Base-by-base conservation (phyloP, 1,140 invertebrate species). In the Coptotermes formosanus region DNA sequence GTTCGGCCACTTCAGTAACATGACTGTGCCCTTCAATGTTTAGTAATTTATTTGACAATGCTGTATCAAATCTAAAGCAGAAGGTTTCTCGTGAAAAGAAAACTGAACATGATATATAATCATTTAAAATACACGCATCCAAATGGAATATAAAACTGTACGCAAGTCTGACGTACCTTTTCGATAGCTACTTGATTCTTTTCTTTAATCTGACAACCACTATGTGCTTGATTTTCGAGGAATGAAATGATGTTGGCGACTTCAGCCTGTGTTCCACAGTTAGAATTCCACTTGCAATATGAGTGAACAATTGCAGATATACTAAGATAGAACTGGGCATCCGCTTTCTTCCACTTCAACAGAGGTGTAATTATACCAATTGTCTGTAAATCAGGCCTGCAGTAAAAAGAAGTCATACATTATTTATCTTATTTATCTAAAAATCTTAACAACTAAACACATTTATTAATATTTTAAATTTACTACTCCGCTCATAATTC, bases 271-370 rank as follows among this genome's bases (percentile, higher is more conserved):
- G 88, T 88, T 0, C 88, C 88, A 87, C 94, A 94, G 38, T 92
- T 88, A 0, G 88, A 82, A 87, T 92, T 90, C 32, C 94, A 91
- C 82, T 91, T 92, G 88, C 96, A 96, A 88, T 93, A 96, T 0
- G 95, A 94, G 86, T 96, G 94, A 30, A 95, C 93, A 88, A 96
- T 92, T 0, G 95, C 93, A 0, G 95, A 94, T 30, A 95, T 93
- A 44, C 94, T 94, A 64, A 97, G 91, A 48, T 93, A 92, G 85
- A 95, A 93, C 43, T 94, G 93, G 44, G 93, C 92, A 48, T 95
- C 93, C 23, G 90, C 88, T 19, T 88, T 86, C 45, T 89, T 88
- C 30, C 90, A 87, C 0, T 91, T 88, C 2, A 92, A 83, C 16
- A 93, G 87, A 0, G 90, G 90, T 12, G 90, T 87, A 0, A 92